These are phyloP conservation scores for Caenorhabditis drosophilae DNA, from an alignment of 2,888 invertebrate genomes.

Conservation along the genomic window DNA sequence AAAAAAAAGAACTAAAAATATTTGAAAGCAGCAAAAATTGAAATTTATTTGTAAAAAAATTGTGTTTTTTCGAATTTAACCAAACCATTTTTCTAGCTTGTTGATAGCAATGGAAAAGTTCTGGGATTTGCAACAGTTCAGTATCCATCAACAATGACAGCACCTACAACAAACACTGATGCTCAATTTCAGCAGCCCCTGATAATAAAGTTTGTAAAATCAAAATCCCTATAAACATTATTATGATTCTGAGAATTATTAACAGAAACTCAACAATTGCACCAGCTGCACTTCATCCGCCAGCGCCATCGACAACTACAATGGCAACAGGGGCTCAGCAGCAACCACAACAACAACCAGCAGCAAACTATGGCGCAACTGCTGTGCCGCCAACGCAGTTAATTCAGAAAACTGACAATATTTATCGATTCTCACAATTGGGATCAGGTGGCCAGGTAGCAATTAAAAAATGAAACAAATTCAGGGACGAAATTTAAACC, in stretches of 20 bases:
- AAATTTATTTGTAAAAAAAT: no score
- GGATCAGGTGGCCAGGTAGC: conserved; percentile 63
- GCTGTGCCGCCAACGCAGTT: conserved; percentile 1
- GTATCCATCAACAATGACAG: conserved; percentile 8
- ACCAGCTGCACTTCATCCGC: no score
- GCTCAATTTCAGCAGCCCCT: neutral
- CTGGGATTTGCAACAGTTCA: conserved; percentile 41
- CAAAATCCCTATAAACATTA: no score
- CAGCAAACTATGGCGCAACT: conserved; percentile 1
- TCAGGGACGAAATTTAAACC: neutral
- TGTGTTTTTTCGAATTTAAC: no score
- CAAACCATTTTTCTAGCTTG: conserved; percentile 40
- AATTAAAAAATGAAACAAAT: conserved; percentile 2
- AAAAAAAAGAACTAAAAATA: neutral
- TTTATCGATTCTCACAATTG: conserved; percentile 58
- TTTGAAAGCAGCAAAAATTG: no score
- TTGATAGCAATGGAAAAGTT: conserved; percentile 40
- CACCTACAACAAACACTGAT: neutral
- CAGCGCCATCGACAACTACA: no score
- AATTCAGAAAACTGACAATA: conserved; percentile 24
- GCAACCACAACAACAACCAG: conserved; percentile 2
- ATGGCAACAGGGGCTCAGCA: no score
- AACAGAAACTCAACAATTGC: no score
- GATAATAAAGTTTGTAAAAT: no score
- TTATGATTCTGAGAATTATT: no score